Percentiles rank a stretch among this genome's conserved stretches.
Evolutionary conservation across 2,888 invertebrate species (phyloP).

Genomic region (Dolichopus griseipennis): DNA sequence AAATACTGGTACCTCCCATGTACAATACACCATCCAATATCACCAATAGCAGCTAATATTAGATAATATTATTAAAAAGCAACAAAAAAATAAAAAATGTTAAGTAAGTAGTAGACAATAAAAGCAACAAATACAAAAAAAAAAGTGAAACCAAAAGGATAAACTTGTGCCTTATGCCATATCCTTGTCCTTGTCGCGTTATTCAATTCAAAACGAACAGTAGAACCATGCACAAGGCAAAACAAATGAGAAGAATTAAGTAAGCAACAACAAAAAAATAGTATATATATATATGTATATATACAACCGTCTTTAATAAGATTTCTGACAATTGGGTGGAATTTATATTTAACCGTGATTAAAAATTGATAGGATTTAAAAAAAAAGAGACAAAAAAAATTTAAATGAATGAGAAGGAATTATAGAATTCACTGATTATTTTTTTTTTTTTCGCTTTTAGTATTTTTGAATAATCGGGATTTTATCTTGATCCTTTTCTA

Average conservation of each 20-base stretch:
- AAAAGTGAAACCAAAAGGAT: background rate
- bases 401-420: background rate
- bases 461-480: background rate
- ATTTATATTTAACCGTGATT: background rate
- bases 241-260: too few relatives aligned
- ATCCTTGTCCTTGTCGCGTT: background rate
- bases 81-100: too few relatives aligned
- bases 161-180: background rate
- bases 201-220: background rate
- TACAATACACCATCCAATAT: too few relatives aligned
- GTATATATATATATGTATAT: too few relatives aligned
- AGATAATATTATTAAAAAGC: too few relatives aligned
- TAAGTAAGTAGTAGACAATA: background rate
- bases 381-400: background rate
- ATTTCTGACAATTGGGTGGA: background rate
- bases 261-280: background rate
- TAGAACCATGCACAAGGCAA: too few relatives aligned
- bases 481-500: background rate
- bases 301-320: constrained; percentile 1
- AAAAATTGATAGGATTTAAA: background rate
- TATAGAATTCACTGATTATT: background rate
- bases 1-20: too few relatives aligned
- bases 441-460: background rate
- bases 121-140: background rate
- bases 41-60: too few relatives aligned